phyloP scores from a whole-genome alignment of 2,113 vertebrate species.

The Thalassoma bifasciatum region DNA sequence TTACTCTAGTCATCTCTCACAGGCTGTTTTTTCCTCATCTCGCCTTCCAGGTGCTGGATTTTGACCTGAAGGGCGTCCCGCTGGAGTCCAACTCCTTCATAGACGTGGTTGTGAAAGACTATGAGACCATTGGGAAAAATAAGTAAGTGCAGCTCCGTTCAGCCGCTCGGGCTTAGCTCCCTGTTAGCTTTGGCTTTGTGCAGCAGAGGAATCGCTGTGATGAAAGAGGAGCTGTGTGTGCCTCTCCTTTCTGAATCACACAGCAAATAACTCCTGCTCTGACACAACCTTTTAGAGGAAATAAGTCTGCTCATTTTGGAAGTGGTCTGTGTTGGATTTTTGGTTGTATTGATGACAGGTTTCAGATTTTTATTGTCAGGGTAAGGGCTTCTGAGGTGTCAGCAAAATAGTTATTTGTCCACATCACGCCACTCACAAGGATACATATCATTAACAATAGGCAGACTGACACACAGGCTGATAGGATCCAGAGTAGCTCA shows the following conservation, averaged over 20 bases:
- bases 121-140: constrained; percentile 95
- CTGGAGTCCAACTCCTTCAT: constrained; percentile 90
- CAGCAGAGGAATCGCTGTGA: constrained; percentile 19
- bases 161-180: neutral
- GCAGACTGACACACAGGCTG: neutral
- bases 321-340: neutral
- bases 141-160: constrained; percentile 88
- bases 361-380: neutral
- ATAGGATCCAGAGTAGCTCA: constrained; percentile 2
- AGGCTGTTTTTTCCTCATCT: neutral
- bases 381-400: neutral
- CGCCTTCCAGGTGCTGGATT: constrained; percentile 89
- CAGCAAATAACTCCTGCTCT: neutral
- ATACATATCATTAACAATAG: neutral
- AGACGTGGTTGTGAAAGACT: constrained; percentile 93
- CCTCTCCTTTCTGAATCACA: constrained; percentile 38
- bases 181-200: constrained; percentile 26
- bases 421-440: neutral
- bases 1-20: neutral
- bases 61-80: constrained; percentile 90
- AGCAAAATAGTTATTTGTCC: constrained; percentile 1
- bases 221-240: neutral
- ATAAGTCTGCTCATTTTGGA: neutral
- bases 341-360: neutral
- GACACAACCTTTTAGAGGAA: neutral